These are phyloP conservation scores for Aplysina aerophoba DNA, from an alignment of 37 sponge, comb jelly and placozoan genomes.

Conservation along the genomic window DNA sequence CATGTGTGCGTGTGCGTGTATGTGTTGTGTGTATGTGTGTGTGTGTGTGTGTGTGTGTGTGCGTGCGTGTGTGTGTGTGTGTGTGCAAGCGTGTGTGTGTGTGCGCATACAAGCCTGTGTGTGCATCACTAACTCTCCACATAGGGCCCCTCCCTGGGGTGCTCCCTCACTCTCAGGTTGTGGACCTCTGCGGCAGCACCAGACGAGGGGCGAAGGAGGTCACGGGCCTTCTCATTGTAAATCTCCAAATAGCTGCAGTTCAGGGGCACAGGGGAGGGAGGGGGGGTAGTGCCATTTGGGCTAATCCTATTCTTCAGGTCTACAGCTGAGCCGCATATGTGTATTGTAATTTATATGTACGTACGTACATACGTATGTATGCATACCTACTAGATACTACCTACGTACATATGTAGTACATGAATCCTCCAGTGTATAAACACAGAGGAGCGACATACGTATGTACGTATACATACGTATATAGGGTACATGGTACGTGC, in stretches of 20 bases:
- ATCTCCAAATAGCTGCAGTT: constrained; percentile 83
- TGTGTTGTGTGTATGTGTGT: background rate
- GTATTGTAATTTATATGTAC: background rate
- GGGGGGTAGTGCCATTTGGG: no score
- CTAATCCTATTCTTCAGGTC: background rate
- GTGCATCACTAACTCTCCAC: constrained; percentile 77
- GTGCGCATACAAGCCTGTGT: background rate
- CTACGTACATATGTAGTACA: background rate
- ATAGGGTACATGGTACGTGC: no score
- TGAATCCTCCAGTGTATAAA: no score
- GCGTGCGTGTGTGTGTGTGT: background rate
- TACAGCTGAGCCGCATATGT: background rate
- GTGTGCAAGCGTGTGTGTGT: no score
- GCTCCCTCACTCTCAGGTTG: constrained; percentile 80
- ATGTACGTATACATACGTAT: no score
- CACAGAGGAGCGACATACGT: no score
- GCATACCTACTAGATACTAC: background rate
- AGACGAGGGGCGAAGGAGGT: constrained; percentile 47
- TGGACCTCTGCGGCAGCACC: constrained; percentile 25
- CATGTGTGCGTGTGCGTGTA: background rate
- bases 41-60: background rate
- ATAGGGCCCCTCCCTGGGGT: constrained; percentile 89
- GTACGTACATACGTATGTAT: background rate
- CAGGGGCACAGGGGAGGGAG: background rate
- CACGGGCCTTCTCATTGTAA: constrained; percentile 89